These are phyloP conservation scores for Drusus annulatus DNA, from an alignment of 1,140 invertebrate species.

Conservation along the genomic window DNA sequence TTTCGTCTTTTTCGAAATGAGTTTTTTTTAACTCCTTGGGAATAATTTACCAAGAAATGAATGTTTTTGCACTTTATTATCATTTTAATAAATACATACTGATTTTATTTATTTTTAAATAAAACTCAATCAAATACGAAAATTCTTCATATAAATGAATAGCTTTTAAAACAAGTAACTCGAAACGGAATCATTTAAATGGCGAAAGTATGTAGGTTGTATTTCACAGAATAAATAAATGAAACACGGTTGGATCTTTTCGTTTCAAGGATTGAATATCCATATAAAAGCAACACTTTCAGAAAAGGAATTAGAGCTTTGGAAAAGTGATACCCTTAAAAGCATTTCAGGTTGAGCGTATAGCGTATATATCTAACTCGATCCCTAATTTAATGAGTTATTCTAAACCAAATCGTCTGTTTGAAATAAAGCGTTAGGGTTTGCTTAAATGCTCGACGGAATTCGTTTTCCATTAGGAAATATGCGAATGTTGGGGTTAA, in stretches of 20 bases:
- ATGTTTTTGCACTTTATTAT: no score
- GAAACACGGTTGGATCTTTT: background rate
- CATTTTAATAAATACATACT: no score
- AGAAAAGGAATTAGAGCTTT: slow-evolving; percentile 13
- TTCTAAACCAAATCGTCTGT: slow-evolving; percentile 20
- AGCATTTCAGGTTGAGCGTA: slow-evolving; percentile 24
- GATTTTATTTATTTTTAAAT: no score
- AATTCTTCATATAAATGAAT: no score
- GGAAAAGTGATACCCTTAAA: slow-evolving; percentile 27
- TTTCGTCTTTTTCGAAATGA: no score
- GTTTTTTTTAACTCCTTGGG: no score
- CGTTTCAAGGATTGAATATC: slow-evolving; percentile 20
- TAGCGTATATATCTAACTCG: slow-evolving; percentile 23
- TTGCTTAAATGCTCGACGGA: background rate
- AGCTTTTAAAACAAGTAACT: no score
- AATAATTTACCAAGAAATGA: no score
- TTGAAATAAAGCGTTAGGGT: slow-evolving; percentile 1
- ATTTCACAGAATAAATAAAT: background rate
- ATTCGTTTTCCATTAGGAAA: background rate
- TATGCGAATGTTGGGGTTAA: background rate
- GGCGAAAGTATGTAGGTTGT: background rate
- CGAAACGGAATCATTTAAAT: no score
- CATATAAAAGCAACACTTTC: slow-evolving; percentile 31
- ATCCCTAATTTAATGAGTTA: slow-evolving; percentile 13
- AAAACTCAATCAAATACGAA: no score